Evolutionary conservation across 2,888 invertebrate genomes (phyloP), one percentile per base, ranked within the genome.

Genomic region (Hydropsyche betteni): DNA sequence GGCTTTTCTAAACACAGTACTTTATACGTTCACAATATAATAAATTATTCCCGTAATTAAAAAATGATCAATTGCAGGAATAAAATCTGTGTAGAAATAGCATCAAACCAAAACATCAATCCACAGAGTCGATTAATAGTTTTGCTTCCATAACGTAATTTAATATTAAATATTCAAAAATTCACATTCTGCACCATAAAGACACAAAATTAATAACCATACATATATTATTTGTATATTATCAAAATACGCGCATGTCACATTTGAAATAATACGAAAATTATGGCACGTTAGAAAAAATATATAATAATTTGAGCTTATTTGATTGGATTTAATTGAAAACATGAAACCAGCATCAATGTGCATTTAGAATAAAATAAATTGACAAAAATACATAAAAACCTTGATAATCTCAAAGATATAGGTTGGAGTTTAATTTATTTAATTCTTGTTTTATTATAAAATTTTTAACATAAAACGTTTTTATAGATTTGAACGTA

Each of bases 161-260:
- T 64, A 36, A 33, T 64, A 36, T 64, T 12, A 12, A 64, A 61
- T 61, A 5, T 16, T 61, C 24, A 33, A 44, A 4, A 55, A n/a
- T 69, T 69, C 69, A 69, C 69, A 69, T 69, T 69, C 69, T 69
- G 51, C 34, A 51, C 51, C 69, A 12, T 51, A 14, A 44, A 69
- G 69, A 69, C 50, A 51, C 69, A 69, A 69, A 69, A 69, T 69
- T 44, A 69, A 50, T 69, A 69, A 68, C n/a, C n/a, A 14, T 68
- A 33, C 10, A 7, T 14, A 55, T 14, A 55, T n/a, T n/a, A 55
- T 55, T 14, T 55, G 51, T n/a, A 51, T 51, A 6, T n/a, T 14
- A 33, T 61, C 24, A 33, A 16, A 61, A n/a, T 61, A 36, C 36
- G 34, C 12, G 34, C 64, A 64, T 34, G 36, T 36, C 12, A 64